phyloP scores from a whole-genome alignment of 1,140 invertebrate genomes.

The Drosophila tani region DNA sequence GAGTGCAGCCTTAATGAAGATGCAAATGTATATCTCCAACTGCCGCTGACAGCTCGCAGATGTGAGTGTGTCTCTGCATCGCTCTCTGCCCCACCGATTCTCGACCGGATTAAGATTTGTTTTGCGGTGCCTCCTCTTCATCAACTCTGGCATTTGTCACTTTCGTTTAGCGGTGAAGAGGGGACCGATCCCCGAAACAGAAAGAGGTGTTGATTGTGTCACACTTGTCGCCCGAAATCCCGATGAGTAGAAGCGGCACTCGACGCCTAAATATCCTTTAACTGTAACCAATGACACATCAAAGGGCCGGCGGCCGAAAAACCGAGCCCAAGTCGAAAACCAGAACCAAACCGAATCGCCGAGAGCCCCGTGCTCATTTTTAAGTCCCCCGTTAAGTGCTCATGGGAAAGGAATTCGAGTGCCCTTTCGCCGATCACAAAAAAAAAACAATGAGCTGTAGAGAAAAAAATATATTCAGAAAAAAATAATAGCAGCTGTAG shows the following conservation, averaged over 20 bases:
- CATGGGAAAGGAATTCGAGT: slow-evolving; percentile 39
- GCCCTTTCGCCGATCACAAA: background rate
- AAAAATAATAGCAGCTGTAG: background rate
- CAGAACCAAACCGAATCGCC: slow-evolving; percentile 22
- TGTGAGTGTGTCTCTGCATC: slow-evolving; percentile 20
- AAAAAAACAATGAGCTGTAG: slow-evolving; percentile 2
- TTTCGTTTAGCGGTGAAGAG: slow-evolving; percentile 77
- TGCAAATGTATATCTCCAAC: slow-evolving; percentile 64
- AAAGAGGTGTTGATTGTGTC: slow-evolving; percentile 82
- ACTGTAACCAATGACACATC: slow-evolving; percentile 81
- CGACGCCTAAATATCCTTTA: slow-evolving; percentile 80
- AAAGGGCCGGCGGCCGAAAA: slow-evolving; percentile 49
- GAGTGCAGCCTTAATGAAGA: slow-evolving; percentile 72
- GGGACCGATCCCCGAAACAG: slow-evolving; percentile 41
- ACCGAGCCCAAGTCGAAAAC: slow-evolving; percentile 3
- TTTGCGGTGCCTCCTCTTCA: slow-evolving; percentile 41
- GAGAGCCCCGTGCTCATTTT: slow-evolving; percentile 59
- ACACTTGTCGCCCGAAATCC: slow-evolving; percentile 62
- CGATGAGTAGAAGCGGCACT: slow-evolving; percentile 2
- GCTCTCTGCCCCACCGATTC: slow-evolving; percentile 16
- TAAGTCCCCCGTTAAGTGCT: slow-evolving; percentile 30
- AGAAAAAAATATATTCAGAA: too few species aligned
- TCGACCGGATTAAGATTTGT: slow-evolving; percentile 61
- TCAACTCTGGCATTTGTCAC: slow-evolving; percentile 70
- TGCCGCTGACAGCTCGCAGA: slow-evolving; percentile 64